Evolutionary conservation across 2,113 vertebrate species (phyloP).

Genomic region (Pao palembangensis): DNA sequence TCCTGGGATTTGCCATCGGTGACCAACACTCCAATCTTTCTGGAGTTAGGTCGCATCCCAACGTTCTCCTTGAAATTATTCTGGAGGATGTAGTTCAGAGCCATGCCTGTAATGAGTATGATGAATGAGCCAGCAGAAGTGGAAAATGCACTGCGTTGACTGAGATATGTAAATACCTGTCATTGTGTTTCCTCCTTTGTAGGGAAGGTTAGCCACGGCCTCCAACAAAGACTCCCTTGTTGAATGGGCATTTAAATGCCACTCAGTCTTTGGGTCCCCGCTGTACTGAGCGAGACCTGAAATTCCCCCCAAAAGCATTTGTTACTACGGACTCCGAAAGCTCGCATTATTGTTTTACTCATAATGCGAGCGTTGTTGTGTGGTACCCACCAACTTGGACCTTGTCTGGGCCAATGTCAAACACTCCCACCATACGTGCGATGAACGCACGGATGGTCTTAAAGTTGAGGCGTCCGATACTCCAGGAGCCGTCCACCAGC

Average conservation of each 20-base stretch:
- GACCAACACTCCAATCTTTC: constrained; percentile 93
- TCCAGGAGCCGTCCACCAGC: constrained; percentile 98
- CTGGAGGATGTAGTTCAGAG: constrained; percentile 89
- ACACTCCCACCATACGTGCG: constrained; percentile 88
- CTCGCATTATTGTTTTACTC: background rate
- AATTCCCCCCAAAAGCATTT: background rate
- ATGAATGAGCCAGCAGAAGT: background rate
- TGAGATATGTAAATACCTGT: constrained; percentile 78
- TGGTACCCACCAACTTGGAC: constrained; percentile 90
- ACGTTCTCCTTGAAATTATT: constrained; percentile 88
- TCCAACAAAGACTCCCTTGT: constrained; percentile 84
- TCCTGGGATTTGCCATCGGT: constrained; percentile 98
- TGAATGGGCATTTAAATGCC: constrained; percentile 86
- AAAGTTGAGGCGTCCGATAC: constrained; percentile 94
- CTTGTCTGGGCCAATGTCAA: constrained; percentile 90
- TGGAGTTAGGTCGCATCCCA: constrained; percentile 85
- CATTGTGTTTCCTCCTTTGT: constrained; percentile 97
- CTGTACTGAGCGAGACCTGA: constrained; percentile 95
- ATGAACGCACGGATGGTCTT: constrained; percentile 92
- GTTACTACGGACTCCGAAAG: constrained; percentile 6
- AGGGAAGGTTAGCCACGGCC: constrained; percentile 88
- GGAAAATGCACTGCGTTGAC: accelerated
- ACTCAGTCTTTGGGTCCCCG: constrained; percentile 95
- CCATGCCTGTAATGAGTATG: constrained; percentile 78
- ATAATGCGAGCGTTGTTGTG: background rate